These are phyloP conservation scores for Eurystomus glaucurus DNA, from an alignment of 2,797 vertebrate species.

Conservation along the genomic window DNA sequence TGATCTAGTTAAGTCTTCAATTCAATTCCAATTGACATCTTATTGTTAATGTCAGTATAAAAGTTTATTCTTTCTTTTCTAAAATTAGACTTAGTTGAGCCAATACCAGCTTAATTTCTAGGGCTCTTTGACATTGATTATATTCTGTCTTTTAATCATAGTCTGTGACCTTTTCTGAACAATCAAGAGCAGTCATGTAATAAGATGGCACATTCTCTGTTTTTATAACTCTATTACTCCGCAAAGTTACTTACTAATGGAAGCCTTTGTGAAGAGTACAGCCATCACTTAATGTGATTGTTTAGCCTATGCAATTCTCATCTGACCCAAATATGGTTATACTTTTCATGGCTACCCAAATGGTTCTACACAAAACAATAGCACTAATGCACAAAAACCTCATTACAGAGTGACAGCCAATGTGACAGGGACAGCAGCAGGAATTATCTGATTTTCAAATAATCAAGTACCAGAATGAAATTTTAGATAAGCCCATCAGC, in stretches of 20 bases:
- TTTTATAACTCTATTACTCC: constrained; percentile 40
- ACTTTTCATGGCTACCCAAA: not conserved
- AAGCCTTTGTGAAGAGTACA: not conserved
- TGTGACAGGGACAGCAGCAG: not conserved
- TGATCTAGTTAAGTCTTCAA: not conserved
- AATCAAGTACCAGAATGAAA: not conserved
- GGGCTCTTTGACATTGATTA: constrained; percentile 1
- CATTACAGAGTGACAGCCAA: not conserved
- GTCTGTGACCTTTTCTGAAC: constrained; percentile 45
- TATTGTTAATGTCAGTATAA: not conserved
- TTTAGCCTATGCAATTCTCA: not conserved
- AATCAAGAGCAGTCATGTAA: not conserved
- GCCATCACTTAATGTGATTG: not conserved
- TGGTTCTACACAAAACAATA: not conserved
- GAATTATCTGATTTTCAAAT: not conserved
- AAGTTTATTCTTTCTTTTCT: not conserved
- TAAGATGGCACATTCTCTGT: not conserved
- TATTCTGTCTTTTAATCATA: constrained; percentile 10
- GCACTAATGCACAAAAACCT: not conserved
- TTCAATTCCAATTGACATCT: not conserved
- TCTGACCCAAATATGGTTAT: not conserved
- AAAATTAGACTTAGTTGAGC: constrained; percentile 1
- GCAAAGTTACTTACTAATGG: not conserved
- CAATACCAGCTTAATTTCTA: constrained; percentile 6
- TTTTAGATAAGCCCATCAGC: not conserved